Base-by-base conservation (phyloP, 1,140 invertebrate species). In the Pseudomyrmex concolor region DNA sequence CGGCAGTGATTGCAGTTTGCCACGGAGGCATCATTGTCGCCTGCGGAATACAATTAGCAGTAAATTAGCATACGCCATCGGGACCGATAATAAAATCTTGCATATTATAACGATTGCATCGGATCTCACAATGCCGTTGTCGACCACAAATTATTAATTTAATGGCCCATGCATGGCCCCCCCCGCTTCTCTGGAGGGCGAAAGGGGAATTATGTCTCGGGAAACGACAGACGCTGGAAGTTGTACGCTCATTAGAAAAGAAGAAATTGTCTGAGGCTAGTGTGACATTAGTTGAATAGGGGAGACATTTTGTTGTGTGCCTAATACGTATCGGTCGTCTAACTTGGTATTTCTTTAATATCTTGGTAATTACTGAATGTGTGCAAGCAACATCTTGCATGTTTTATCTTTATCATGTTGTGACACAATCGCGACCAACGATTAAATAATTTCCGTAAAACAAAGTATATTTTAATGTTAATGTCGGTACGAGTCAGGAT, bases 141-240 rank as follows among this genome's bases (percentile, higher is more conserved):
- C 92, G 92, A 92, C 93, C 94, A 94, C 94, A 94, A 94, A 94
- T 94, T 94, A 94, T 94, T 94, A 92, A 94, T 94, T 94, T 94
- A 94, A 94, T 92, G 92, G 89, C 92, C 89, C 88, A 89, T 34
- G 34, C 34, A 88, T 67, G 76, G 85, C 57, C 83, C 68, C 67
- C 67, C 51, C 66, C 70, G 60, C 72, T 59, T 66, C 68, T 64
- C 25, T 13, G 9, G 9, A 34, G 70, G 51, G 59, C 43, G 77
- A 50, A 81, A 60, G 76, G 85, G 89, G 84, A 85, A 89, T 90
- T 90, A 90, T 71, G 86, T 89, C 85, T 83, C 80, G 68, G 84
- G 70, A 86, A 86, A 66, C 78, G 78, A 64, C 54, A 71, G 45
- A 19, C 70, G 70, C 74, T 89, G 73, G 83, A 82, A 88, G 88